phyloP scores from a whole-genome alignment of 92 coral and sea anemone species.

The Heteractis magnifica region DNA sequence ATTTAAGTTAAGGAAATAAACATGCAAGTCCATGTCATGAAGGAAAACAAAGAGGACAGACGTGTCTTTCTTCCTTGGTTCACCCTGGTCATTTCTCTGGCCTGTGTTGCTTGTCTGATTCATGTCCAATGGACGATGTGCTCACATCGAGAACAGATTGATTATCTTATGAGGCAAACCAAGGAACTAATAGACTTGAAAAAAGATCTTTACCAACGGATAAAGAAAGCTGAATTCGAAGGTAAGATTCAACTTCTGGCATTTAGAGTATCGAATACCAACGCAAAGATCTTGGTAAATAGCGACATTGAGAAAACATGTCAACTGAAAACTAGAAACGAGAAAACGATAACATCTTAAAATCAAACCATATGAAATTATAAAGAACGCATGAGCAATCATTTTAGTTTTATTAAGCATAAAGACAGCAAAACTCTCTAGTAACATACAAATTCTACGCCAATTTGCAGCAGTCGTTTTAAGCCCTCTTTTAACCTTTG shows the following conservation, averaged over 20 bases:
- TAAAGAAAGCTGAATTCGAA: neutral
- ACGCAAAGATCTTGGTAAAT: no score
- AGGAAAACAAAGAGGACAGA: neutral
- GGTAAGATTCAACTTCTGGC: neutral
- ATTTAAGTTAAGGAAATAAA: neutral
- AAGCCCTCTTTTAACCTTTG: no score
- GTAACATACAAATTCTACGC: no score
- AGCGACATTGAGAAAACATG: no score
- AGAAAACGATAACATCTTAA: no score
- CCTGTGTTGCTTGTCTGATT: neutral
- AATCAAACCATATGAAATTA: no score
- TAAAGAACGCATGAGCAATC: no score
- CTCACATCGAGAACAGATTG: slow-evolving; percentile 4
- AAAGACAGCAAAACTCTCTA: no score
- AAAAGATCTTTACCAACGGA: neutral
- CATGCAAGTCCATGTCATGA: neutral
- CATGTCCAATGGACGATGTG: neutral
- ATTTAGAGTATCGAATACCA: no score
- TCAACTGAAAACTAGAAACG: no score
- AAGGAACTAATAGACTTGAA: neutral
- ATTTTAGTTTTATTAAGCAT: no score
- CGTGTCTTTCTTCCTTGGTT: neutral
- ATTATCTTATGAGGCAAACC: neutral
- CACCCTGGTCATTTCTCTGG: neutral
- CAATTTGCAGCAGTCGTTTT: no score